Conservation (phyloP, 2,113 vertebrate species). For the Phodopus roborovskii region DNA sequence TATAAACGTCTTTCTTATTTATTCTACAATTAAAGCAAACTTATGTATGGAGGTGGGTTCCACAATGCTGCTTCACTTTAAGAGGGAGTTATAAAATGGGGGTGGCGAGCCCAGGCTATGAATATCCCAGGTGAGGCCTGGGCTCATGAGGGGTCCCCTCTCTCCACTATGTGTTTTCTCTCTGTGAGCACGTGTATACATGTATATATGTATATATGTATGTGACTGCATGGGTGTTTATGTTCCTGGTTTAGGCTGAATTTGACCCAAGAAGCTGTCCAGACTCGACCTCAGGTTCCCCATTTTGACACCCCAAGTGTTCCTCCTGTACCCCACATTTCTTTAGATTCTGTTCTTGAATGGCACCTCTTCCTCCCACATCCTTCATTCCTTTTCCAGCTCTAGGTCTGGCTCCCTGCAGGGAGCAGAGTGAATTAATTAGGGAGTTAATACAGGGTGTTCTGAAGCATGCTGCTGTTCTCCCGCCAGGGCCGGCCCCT, state of each 20-base stretch:
- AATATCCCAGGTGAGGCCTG: neutral
- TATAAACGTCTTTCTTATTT: neutral
- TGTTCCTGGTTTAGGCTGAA: neutral
- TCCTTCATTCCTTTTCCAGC: neutral
- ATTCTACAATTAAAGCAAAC: neutral
- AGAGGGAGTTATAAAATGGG: neutral
- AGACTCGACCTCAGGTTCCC: neutral
- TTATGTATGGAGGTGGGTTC: neutral
- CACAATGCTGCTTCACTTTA: neutral
- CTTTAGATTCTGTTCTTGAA: neutral
- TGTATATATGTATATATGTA: neutral
- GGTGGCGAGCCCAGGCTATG: neutral
- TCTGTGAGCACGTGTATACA: neutral
- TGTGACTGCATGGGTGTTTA: neutral
- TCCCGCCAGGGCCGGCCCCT: neutral
- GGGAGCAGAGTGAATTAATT: accelerated
- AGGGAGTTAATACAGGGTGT: neutral
- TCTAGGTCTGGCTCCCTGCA: neutral
- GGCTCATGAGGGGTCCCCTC: no score
- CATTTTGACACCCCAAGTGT: no score
- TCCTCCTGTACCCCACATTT: accelerated
- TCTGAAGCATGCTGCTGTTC: neutral
- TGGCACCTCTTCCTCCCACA: neutral
- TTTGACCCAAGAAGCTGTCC: neutral
- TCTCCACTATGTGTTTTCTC: neutral